Percentiles rank a stretch among this genome's conserved stretches.
Evolutionary conservation across 64 coral and sea anemone genomes (phyloP).

Genomic region (Acropora tenuis): DNA sequence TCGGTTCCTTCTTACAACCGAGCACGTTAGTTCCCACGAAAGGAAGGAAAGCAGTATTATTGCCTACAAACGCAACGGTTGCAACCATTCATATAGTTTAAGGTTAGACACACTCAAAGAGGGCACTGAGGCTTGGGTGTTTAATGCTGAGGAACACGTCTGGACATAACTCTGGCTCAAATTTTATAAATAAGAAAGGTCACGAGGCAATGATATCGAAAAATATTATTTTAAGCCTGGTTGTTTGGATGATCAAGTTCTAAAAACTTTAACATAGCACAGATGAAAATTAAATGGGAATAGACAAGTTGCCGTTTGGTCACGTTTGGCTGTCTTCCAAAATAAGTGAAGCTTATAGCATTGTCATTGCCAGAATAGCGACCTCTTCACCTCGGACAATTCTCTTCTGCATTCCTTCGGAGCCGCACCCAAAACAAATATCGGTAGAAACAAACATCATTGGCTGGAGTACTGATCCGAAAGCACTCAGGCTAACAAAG

Average conservation of each 20-base stretch:
- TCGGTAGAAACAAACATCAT: background rate
- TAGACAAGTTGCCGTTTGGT: background rate
- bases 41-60: too few species aligned
- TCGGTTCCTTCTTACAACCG: background rate
- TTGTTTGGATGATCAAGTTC: background rate
- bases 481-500: constrained; percentile 1
- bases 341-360: background rate
- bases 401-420: constrained; percentile 19
- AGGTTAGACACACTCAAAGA: background rate
- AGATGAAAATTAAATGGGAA: background rate
- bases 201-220: background rate
- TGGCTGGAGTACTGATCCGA: background rate
- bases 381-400: background rate
- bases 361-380: background rate
- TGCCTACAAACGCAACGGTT: background rate
- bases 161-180: background rate
- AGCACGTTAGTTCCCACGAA: background rate
- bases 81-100: background rate
- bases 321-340: background rate
- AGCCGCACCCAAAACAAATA: constrained; percentile 46
- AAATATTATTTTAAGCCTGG: background rate
- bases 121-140: background rate
- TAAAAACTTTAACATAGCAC: background rate
- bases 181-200: background rate
- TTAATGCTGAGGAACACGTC: background rate